Evolutionary conservation across 2,888 invertebrate species (phyloP).

Genomic region (Folsomia candida): DNA sequence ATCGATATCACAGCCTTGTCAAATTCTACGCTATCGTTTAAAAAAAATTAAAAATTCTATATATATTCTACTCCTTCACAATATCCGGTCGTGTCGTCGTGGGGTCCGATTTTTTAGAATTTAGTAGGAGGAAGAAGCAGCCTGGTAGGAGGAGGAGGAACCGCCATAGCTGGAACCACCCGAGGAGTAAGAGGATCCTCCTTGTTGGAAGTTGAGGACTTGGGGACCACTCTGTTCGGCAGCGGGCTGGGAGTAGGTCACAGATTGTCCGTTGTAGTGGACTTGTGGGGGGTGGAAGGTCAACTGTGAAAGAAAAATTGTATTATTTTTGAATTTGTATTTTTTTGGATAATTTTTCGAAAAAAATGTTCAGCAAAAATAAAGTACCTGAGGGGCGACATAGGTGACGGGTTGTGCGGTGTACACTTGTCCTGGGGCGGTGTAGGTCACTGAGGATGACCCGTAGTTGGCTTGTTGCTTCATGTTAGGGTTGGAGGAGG

Average conservation of each 20-base stretch:
- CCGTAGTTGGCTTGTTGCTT: slow-evolving; percentile 16
- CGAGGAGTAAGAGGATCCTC: neutral
- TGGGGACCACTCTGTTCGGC: slow-evolving; percentile 1
- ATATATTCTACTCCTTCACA: neutral
- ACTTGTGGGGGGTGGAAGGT: slow-evolving; percentile 22
- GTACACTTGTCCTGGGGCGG: slow-evolving; percentile 29
- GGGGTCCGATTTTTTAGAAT: neutral
- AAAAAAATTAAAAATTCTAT: too few relatives aligned
- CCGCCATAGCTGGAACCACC: neutral
- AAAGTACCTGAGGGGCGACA: slow-evolving; percentile 22
- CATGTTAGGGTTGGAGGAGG: slow-evolving; percentile 3
- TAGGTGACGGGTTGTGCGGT: slow-evolving; percentile 24
- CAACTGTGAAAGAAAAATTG: neutral
- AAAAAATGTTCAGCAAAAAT: too few relatives aligned
- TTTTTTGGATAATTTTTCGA: too few relatives aligned
- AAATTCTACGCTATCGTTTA: neutral
- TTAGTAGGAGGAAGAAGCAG: neutral
- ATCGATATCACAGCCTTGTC: neutral
- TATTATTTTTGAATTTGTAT: too few relatives aligned
- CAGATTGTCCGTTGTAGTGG: slow-evolving; percentile 29
- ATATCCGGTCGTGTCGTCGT: too few relatives aligned
- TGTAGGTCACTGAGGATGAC: slow-evolving; percentile 13
- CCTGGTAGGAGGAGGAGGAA: neutral
- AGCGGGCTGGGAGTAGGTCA: slow-evolving; percentile 20
- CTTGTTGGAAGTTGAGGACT: slow-evolving; percentile 10